Evolutionary conservation across 1,140 invertebrate species (phyloP).

Genomic region (Drosophila nikananu): DNA sequence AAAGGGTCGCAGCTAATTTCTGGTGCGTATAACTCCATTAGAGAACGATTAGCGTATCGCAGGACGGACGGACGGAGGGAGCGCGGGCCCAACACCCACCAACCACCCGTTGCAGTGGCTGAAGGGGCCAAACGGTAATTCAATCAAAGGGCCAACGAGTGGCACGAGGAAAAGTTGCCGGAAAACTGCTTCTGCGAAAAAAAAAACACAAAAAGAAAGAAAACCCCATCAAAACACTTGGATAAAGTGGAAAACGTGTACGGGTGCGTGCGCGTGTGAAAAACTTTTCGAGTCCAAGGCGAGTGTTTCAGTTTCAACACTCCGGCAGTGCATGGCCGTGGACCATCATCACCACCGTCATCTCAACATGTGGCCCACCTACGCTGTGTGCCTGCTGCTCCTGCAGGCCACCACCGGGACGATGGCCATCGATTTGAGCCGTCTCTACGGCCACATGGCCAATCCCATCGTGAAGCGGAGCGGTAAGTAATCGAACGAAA

Average conservation of each 20-base stretch:
- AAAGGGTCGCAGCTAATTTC: conserved; percentile 58
- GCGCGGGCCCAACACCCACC: not conserved
- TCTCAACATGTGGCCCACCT: conserved; percentile 71
- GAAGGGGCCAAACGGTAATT: conserved; percentile 69
- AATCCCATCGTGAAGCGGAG: conserved; percentile 80
- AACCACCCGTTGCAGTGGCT: conserved; percentile 34
- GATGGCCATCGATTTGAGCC: conserved; percentile 84
- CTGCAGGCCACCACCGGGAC: conserved; percentile 62
- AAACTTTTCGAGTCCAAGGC: conserved; percentile 41
- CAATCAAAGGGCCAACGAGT: conserved; percentile 48
- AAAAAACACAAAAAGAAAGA: conserved; percentile 37
- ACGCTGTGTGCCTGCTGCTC: conserved; percentile 64
- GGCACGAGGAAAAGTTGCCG: conserved; percentile 29
- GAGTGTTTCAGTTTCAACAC: conserved; percentile 63
- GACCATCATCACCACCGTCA: conserved; percentile 53
- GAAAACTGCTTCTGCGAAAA: conserved; percentile 22
- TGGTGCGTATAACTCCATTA: conserved; percentile 83
- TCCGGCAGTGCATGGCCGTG: conserved; percentile 48
- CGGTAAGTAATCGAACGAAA: conserved; percentile 67
- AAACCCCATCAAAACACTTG: conserved; percentile 72
- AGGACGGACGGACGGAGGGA: conserved; percentile 23
- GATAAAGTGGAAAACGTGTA: conserved; percentile 72
- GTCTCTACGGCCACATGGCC: conserved; percentile 82
- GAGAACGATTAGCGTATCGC: conserved; percentile 64
- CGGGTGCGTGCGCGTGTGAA: conserved; percentile 52